Percentiles rank a stretch among this genome's conserved stretches.
phyloP scores from a whole-genome alignment of 2,888 invertebrate species.

The Girardia tigrina region DNA sequence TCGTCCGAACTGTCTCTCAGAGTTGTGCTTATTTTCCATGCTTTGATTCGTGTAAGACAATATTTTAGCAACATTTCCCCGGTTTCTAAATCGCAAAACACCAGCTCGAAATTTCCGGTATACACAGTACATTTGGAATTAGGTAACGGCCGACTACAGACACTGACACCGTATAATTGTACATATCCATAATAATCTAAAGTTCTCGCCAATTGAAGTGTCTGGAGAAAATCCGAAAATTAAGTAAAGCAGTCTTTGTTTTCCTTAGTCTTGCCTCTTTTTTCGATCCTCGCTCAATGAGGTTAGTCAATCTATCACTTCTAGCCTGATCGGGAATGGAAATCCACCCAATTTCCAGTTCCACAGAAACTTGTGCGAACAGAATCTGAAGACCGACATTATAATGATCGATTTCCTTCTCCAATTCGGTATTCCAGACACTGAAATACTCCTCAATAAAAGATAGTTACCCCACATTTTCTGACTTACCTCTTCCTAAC shows the following conservation, averaged over 20 bases:
- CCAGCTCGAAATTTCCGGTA: background rate
- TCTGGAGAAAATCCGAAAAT: background rate
- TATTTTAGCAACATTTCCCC: background rate
- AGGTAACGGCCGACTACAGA: background rate
- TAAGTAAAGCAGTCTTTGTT: background rate
- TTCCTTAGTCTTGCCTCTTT: background rate
- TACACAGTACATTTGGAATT: background rate
- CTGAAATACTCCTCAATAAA: no score
- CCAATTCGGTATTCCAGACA: slow-evolving; percentile 5
- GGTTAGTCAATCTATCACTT: background rate
- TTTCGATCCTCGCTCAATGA: background rate
- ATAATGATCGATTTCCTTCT: background rate
- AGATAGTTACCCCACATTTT: background rate
- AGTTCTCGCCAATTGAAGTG: background rate
- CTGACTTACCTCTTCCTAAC: background rate
- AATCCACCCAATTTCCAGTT: background rate
- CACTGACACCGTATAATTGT: background rate
- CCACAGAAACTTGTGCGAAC: background rate
- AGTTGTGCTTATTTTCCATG: background rate
- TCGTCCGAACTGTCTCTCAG: background rate
- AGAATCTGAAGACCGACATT: background rate
- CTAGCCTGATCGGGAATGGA: background rate
- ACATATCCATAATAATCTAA: background rate
- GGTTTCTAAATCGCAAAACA: background rate
- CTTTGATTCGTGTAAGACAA: background rate